These are phyloP conservation scores for Bombyx mandarina DNA, from an alignment of 1,140 invertebrate genomes.

Conservation along the genomic window DNA sequence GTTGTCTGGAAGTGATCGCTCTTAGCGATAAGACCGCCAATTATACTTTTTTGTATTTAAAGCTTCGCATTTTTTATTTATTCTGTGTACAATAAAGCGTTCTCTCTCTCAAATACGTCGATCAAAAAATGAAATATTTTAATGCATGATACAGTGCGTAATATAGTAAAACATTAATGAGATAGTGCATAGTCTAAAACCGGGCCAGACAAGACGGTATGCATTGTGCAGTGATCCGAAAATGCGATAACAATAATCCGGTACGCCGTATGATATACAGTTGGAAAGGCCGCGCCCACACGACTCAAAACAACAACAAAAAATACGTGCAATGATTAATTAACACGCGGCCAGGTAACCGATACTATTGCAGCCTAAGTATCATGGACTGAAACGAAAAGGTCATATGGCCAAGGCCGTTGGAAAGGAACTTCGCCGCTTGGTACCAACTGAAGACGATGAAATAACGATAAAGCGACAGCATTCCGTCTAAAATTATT, in stretches of 20 bases:
- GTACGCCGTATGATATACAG: no score
- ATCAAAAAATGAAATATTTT: no score
- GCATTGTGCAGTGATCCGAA: no score
- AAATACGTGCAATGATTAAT: slow-evolving; percentile 2
- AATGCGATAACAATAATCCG: no score
- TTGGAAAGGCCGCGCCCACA: no score
- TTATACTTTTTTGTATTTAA: not conserved
- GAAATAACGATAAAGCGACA: slow-evolving; percentile 35
- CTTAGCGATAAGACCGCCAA: no score
- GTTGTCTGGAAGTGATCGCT: not conserved
- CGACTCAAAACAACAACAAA: not conserved
- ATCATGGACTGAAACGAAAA: slow-evolving; percentile 28
- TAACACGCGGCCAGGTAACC: not conserved
- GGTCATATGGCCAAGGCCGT: slow-evolving; percentile 54
- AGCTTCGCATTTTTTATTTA: not conserved
- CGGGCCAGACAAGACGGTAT: no score
- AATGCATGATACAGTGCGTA: no score
- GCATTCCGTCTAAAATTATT: slow-evolving; percentile 30
- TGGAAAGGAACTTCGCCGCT: slow-evolving; percentile 38
- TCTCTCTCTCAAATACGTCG: not conserved
- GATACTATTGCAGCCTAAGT: not conserved
- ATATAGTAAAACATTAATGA: no score
- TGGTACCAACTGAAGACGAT: slow-evolving; percentile 42
- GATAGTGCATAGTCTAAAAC: no score
- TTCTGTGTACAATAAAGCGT: not conserved